Base-by-base conservation (phyloP, 2,888 invertebrate species). In the Lepidochitona cinerea region DNA sequence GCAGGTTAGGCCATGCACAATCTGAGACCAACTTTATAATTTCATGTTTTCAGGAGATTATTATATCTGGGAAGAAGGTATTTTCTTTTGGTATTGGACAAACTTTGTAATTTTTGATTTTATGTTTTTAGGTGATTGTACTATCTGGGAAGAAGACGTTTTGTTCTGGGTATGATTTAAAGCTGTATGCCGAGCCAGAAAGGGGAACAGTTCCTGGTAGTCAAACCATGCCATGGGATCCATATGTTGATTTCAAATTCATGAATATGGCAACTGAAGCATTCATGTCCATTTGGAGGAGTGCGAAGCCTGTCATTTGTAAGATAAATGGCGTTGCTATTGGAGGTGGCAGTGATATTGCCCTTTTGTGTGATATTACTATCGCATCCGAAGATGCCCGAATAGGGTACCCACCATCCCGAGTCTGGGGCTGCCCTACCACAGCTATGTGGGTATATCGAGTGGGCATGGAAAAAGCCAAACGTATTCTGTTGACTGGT, bases 371-470 rank as follows among this genome's bases (percentile, higher is more conserved):
- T 66, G 82, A 82, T 64, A 68, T 83, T 18, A 80, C 78, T 0
- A 36, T 82, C 33, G 73, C 73, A n/a, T 72, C 78, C 5, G 79
- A 82, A 9, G 76, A 81, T n/a, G 81, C 82, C 4, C 70, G 37
- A 5, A 83, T 82, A 26, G 82, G 82, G 1, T 82, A 83, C 37
- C 82, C 82, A 26, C 82, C 82, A 7, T 72, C 79, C 3, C 49
- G 81, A 26, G 73, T 83, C 9, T 83, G 83, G 83, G 82, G 82
- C 41, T 82, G 82, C 70, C 82, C 82, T n/a, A 82, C 82, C 6
- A 75, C 78, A 1, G 80, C 80, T 52, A 79, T 79, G 79, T 79
- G 79, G 79, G 72, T 74, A 1, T 78, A 80, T 66, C 41, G 78
- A 68, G 68, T 81, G 12, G 81, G 81, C 18, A 29, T 77, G n/a